Conservation (phyloP, 2,797 vertebrate species). For the Anguilla anguilla region DNA sequence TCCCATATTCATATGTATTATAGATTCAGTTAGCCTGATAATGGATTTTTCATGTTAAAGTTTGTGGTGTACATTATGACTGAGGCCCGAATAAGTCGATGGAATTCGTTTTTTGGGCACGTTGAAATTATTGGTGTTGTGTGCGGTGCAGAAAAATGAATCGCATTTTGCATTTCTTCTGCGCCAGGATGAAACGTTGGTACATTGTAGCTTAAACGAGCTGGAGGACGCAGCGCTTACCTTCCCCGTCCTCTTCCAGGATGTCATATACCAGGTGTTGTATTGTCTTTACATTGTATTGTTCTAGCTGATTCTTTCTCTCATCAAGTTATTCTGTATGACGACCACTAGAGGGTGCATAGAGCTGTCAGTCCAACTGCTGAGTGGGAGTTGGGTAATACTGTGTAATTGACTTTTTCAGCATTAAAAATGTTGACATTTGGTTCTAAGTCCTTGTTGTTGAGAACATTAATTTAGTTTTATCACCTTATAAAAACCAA, state of each 20-base stretch:
- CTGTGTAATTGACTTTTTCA: conserved; percentile 34
- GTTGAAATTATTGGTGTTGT: background rate
- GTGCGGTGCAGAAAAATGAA: background rate
- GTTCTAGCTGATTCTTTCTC: conserved; percentile 42
- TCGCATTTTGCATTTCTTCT: background rate
- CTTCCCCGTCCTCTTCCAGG: conserved; percentile 81
- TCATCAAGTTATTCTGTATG: background rate
- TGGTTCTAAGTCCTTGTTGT: background rate
- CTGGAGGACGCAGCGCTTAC: conserved; percentile 77
- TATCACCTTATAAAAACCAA: background rate
- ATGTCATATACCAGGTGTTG: conserved; percentile 84
- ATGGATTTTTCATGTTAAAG: background rate
- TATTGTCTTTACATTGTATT: background rate
- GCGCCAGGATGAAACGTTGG: conserved; percentile 84
- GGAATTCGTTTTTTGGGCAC: background rate
- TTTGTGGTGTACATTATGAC: background rate
- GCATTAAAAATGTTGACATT: background rate
- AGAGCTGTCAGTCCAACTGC: conserved; percentile 35
- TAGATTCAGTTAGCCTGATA: background rate
- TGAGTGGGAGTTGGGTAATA: conserved; percentile 53
- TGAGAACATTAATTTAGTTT: background rate
- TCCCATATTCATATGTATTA: background rate
- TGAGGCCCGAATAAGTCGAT: background rate
- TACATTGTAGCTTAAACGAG: conserved; percentile 87
- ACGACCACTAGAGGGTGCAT: conserved; percentile 21